Base-by-base conservation (phyloP, 1,140 invertebrate species). In the Olivierus martensii region DNA sequence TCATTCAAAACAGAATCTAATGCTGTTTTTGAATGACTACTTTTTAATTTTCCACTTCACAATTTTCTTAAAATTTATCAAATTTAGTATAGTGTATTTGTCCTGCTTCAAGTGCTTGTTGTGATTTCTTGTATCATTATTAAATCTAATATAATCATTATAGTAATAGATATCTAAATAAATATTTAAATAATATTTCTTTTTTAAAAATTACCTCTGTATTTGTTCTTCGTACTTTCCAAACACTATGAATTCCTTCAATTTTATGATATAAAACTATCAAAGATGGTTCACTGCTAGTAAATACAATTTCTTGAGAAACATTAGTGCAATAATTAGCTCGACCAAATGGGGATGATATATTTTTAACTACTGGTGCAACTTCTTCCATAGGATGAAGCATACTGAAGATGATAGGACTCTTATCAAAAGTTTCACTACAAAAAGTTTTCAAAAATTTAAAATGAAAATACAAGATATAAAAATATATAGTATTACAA, bases 321-420 rank as follows among this genome's bases (percentile, higher is more conserved):
- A 73, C 71, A 60, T 82, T 77, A 53, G 72, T 77, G 65, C 82
- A 72, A 59, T 79, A 80, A 43, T 55, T 59, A 9, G 69, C 56
- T 41, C 48, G 12, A 48, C 35, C 14, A 36, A 28, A 10, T 15
- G 28, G 36, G 9, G 6, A 7, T 19, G 42, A 48, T 11, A 17
- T 9, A 18, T 37, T 59, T 49, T 83, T 77, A 6, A 90, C 71
- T 34, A 92, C 76, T 4, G 88, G 88, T 49, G 81, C 80, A 34
- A 91, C 82, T 71, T 93, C 89, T 71, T 92, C 84, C 34, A 93
- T 70, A 1, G 88, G 87, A 75, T 93, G 87, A 18, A 81, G 74
- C 58, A 93, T 69, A 34, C 86, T 88, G 69, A 87, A 93, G 42
- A 86, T 72, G 2, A 78, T 78, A 1, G 83, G 80, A 11, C 49